Percentiles rank a stretch among this genome's conserved stretches.
Conservation (phyloP, 2,113 vertebrate species). For the Grammomys surdaster region DNA sequence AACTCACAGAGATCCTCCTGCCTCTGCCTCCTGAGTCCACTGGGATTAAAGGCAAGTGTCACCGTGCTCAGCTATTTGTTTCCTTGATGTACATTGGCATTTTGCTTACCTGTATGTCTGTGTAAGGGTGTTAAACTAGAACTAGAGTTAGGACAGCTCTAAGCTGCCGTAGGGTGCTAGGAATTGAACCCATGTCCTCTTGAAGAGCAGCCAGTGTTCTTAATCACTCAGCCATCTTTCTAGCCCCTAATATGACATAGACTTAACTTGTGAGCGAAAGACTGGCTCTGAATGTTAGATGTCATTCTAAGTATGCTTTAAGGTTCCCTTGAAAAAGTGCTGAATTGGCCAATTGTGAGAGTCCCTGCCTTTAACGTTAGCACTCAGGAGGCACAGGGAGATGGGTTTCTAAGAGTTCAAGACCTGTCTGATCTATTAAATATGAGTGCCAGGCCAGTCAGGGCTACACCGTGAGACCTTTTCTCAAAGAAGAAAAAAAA, state of each 20-base stretch:
- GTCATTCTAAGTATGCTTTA: conserved; percentile 9
- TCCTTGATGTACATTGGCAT: not conserved
- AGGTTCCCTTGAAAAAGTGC: conserved; percentile 24
- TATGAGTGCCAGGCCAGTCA: not conserved
- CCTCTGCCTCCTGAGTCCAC: not conserved
- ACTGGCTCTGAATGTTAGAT: not conserved
- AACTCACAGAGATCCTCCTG: not conserved
- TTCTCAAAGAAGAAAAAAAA: not conserved
- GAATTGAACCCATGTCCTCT: not conserved
- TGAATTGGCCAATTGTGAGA: not conserved
- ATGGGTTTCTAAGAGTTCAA: not conserved
- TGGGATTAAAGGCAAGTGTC: not conserved
- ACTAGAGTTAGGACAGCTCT: not conserved
- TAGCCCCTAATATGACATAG: not conserved
- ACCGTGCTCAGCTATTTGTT: not conserved
- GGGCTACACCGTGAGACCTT: not conserved
- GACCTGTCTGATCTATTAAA: not conserved
- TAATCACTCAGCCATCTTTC: not conserved
- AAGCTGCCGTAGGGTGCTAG: not conserved
- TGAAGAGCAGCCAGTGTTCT: not conserved
- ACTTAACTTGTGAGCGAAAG: conserved; percentile 10
- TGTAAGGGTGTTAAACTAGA: not conserved
- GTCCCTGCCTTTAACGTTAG: not conserved
- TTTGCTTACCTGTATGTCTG: not conserved
- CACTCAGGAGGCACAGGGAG: not conserved